Evolutionary conservation across 2,113 vertebrate genomes (phyloP), one percentile per base, ranked within the genome.

Genomic region (Amphiprion ocellaris): DNA sequence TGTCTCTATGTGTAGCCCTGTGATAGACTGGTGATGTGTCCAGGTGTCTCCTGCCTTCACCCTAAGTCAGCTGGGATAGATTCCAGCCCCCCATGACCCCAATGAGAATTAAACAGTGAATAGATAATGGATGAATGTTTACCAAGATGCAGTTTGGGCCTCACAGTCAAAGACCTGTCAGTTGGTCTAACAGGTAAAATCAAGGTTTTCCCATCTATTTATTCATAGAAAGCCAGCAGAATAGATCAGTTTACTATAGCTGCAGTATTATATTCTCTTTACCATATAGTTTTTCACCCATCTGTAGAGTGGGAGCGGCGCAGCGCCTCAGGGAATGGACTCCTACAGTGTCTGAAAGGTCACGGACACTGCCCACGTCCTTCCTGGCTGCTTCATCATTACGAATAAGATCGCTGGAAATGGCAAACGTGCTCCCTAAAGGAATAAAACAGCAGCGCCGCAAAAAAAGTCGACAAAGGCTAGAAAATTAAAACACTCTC

Each of bases 301-400:
- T 74, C 14, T 44, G 68, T 70, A 11, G 56, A 77, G 60, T 2
- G 60, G 49, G 69, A 70, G 54, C 5, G 0, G 0, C 50, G n/a
- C 39, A 39, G 52, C 23, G 16, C 82, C 70, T 69, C 69, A 4
- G 85, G 74, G 65, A 71, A 26, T 2, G 21, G 63, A 62, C 66
- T 83, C 85, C 69, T 53, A 76, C 79, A 1, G 82, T 23, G 15
- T 44, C 58, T 10, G 10, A 81, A 83, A 83, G 82, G 80, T 85
- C 85, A 70, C 2, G 14, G 26, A 26, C 74, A 12, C 65, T 56
- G 58, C 79, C 79, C 73, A 81, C 66, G 15, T 73, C 47, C 21
- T 69, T 71, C 69, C 72, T 65, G 79, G 21, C 82, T 44, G 64
- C 54, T 26, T 69, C 50, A 56, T 53, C 10, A 0, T 66, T 64